phyloP scores from a whole-genome alignment of 2,113 vertebrate genomes.

The Strix uralensis region DNA sequence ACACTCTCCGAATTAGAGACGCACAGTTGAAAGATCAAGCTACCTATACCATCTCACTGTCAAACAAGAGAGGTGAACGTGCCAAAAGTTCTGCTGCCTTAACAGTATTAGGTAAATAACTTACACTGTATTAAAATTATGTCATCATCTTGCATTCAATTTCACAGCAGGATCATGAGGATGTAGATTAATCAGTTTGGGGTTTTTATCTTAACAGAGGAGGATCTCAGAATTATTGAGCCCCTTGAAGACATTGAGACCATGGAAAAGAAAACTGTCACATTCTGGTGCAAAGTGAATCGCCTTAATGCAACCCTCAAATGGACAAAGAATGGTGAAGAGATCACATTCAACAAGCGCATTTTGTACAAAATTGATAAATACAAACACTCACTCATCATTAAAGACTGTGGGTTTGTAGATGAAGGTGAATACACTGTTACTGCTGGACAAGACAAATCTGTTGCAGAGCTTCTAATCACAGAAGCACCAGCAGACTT shows the following conservation, averaged over 20 bases:
- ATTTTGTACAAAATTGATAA: conserved; percentile 89
- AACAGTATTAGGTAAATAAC: conserved; percentile 82
- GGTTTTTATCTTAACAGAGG: conserved; percentile 77
- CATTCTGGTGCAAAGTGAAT: conserved; percentile 94
- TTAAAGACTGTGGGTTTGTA: conserved; percentile 91
- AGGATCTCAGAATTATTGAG: conserved; percentile 88
- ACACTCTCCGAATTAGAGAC: conserved; percentile 91
- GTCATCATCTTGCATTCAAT: not conserved
- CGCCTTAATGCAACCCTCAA: conserved; percentile 88
- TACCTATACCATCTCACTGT: conserved; percentile 81
- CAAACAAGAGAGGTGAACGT: conserved; percentile 90
- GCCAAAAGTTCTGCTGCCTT: conserved; percentile 83
- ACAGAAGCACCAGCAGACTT: conserved; percentile 96
- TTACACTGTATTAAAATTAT: not conserved
- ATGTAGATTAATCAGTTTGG: not conserved
- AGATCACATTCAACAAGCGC: conserved; percentile 86
- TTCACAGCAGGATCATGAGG: not conserved
- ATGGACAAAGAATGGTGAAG: conserved; percentile 93
- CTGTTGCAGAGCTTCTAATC: conserved; percentile 91
- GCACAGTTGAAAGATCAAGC: conserved; percentile 85
- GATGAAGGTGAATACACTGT: conserved; percentile 96
- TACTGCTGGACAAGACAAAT: conserved; percentile 87
- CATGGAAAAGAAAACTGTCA: conserved; percentile 93
- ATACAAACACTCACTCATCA: conserved; percentile 89
- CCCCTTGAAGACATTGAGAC: conserved; percentile 94